These are phyloP conservation scores for Amiota minor DNA, from an alignment of 2,888 invertebrate species.

Conservation along the genomic window DNA sequence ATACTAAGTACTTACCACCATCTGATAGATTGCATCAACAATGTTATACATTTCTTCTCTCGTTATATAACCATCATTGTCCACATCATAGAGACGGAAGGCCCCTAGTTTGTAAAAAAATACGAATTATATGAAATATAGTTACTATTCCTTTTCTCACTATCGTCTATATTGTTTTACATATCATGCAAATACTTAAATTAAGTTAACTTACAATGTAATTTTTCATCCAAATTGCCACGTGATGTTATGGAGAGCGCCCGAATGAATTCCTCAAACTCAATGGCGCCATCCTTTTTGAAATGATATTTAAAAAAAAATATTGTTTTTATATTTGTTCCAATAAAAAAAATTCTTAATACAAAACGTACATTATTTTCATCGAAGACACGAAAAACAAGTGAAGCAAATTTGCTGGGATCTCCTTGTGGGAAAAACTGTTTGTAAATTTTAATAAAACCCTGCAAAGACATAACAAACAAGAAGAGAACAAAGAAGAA, in stretches of 20 bases:
- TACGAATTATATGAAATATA: background rate
- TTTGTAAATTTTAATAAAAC: slow-evolving; percentile 99
- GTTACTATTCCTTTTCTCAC: too few species aligned
- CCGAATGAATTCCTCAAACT: slow-evolving; percentile 98
- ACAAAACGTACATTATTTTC: slow-evolving; percentile 92
- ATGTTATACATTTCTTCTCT: slow-evolving; percentile 97
- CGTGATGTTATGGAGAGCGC: slow-evolving; percentile 98
- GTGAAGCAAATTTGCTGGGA: slow-evolving; percentile 97
- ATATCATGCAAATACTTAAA: background rate
- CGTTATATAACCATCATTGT: slow-evolving; percentile 96
- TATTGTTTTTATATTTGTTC: background rate
- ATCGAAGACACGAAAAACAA: slow-evolving; percentile 98
- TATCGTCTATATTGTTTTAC: too few species aligned
- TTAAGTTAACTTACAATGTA: slow-evolving; percentile 88
- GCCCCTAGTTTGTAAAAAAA: slow-evolving; percentile 81
- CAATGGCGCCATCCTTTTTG: slow-evolving; percentile 95
- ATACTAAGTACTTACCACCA: slow-evolving; percentile 86
- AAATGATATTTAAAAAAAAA: slow-evolving; percentile 25
- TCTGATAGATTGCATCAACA: slow-evolving; percentile 97
- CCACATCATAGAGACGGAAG: slow-evolving; percentile 94
- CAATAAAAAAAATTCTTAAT: too few species aligned
- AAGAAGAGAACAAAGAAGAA: slow-evolving; percentile 36
- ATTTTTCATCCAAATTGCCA: slow-evolving; percentile 97
- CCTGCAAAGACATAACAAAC: slow-evolving; percentile 76
- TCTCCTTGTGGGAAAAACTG: slow-evolving; percentile 99